Base-by-base conservation (phyloP, 2,888 invertebrate species). In the Mythimna ferrago region DNA sequence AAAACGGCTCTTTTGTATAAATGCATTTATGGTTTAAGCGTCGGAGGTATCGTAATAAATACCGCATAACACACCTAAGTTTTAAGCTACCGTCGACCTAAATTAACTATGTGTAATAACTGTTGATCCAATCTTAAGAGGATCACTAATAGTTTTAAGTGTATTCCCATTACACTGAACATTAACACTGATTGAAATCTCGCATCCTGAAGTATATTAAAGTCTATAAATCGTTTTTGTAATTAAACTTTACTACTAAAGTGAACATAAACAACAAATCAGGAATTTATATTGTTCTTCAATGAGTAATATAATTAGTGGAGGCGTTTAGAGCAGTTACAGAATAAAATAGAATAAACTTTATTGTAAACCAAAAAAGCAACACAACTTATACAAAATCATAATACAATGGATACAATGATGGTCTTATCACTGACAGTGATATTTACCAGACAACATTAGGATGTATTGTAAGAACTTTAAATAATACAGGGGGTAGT, bases 161-260 rank as follows among this genome's bases (percentile, higher is more conserved):
- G n/a, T 35, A 16, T 35, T n/a, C 2, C 10, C n/a, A 56, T 79
- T 61, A 41, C 14, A 41, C 14, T 0, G 6, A n/a, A n/a, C 35
- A 66, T 79, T 75, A 60, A 70, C 56, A 66, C n/a, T 61, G 53
- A 79, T 67, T 70, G 41, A 70, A 79, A 61, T 16, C 53, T 21
- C 11, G 4, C 44, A 53, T 79, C 21, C 56, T 38, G 9, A 38
- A 41, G 44, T 53, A 32, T 48, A 60, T 64, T 35, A 56, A 54
- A 56, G 10, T 35, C n/a, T 7, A 67, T 66, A 70, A 81, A 66
- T 57, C 6, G 41, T 3, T 60, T 14, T 44, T 44, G 48, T 63
- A 64, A 69, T 80, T 60, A 44, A 62, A 75, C 6, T 76, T 78
- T 76, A 81, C 11, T 64, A 56, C 54, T 10, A 26, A 35, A 35